Percentiles rank a stretch among this genome's conserved stretches.
Evolutionary conservation across 2,113 vertebrate genomes (phyloP).

Genomic region (Asarcornis scutulata): DNA sequence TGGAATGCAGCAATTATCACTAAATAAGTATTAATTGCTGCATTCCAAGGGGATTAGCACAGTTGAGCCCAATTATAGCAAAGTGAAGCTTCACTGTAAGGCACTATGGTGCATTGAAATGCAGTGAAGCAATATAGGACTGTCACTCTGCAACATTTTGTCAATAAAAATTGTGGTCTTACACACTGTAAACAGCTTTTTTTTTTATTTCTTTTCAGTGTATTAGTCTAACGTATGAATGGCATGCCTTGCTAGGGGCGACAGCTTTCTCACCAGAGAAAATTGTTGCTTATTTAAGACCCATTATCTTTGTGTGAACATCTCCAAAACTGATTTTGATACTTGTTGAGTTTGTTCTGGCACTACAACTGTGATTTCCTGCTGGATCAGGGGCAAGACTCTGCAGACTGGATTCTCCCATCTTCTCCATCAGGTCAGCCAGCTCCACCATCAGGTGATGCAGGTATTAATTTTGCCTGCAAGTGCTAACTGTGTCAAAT

Average conservation of each 20-base stretch:
- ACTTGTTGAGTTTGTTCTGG: neutral
- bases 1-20: slow-evolving; percentile 64
- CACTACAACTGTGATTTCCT: neutral
- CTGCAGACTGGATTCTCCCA: neutral
- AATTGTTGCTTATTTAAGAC: slow-evolving; percentile 17
- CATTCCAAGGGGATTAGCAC: slow-evolving; percentile 66
- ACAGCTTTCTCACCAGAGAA: neutral
- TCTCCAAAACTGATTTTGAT: slow-evolving; percentile 1
- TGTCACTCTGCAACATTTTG: slow-evolving; percentile 21
- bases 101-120: slow-evolving; percentile 8
- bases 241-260: slow-evolving; percentile 21
- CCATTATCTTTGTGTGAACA: slow-evolving; percentile 35
- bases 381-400: slow-evolving; percentile 7
- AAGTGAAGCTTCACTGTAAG: slow-evolving; percentile 22
- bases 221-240: neutral
- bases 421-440: neutral
- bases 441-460: slow-evolving; percentile 20
- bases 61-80: slow-evolving; percentile 56
- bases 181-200: neutral
- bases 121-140: neutral
- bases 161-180: slow-evolving; percentile 41
- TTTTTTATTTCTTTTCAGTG: neutral
- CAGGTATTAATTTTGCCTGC: slow-evolving; percentile 58
- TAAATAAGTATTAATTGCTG: slow-evolving; percentile 65
- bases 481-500: slow-evolving; percentile 24